Evolutionary conservation across 2,113 vertebrate species (phyloP), one percentile per base, ranked within the genome.

Genomic region (Salvelinus sp.): DNA sequence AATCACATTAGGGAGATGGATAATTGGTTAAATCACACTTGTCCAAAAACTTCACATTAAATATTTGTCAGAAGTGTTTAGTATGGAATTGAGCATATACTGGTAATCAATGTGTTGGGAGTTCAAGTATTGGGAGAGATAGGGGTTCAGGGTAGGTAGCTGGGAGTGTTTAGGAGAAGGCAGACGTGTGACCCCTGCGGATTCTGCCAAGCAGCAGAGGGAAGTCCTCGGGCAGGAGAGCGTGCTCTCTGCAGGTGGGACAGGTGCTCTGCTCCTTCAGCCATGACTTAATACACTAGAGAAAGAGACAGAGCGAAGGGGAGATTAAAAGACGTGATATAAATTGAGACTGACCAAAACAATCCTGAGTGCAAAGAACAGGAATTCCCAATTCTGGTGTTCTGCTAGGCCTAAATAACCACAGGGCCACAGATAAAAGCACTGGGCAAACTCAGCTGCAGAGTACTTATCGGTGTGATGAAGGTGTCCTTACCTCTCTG

Each of bases 231-330:
- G 90, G 88, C 14, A 93, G 78, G 6, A 95, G 85, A 0, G 88
- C 89, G 0, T 91, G 91, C 0, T 82, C 82, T 0, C 93, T 93
- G 88, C 98, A 98, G 67, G 95, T 95, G 0, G 97, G 97, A 85
- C 97, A 98, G 25, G 93, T 92, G 38, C 88, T 95, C 23, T 96
- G 94, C 67, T 95, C 94, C 84, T 92, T 96, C 63, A 96, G 93
- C 96, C 95, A 96, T 0, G 86, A 93, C 23, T 82, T 90, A 18
- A 97, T 95, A 68, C 97, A 99, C 97, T 99, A 90, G 22, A 83
- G 86, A 20, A 27, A 27, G 27, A 2, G 2, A 27, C 27, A 27
- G 27, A 27, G 28, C 22, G 57, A 60, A 13, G 1, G 57, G 50
- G 13, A 54, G 14, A 18, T 14, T 14, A 18, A 54, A 16, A 54